Evolutionary conservation across 2,888 invertebrate species (phyloP).

Genomic region (Volucella inflata): DNA sequence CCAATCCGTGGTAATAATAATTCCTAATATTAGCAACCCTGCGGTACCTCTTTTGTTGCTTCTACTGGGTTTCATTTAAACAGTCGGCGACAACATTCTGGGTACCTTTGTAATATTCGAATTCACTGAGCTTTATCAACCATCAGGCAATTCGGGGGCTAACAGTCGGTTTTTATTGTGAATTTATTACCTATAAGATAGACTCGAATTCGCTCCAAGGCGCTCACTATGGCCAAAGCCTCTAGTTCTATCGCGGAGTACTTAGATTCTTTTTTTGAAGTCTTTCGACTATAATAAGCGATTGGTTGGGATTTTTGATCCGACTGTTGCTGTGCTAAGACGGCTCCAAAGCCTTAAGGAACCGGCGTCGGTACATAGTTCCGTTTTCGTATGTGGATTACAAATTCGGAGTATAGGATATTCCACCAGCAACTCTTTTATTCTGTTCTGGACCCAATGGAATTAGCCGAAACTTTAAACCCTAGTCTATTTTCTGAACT

Average conservation of each 20-base stretch:
- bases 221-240: neutral
- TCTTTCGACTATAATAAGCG: neutral
- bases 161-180: slow-evolving; percentile 5
- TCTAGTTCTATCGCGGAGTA: neutral
- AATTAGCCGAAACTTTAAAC: slow-evolving; percentile 13
- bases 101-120: slow-evolving; percentile 2
- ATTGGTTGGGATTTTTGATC: neutral
- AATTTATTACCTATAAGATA: neutral
- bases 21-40: neutral
- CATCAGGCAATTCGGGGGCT: slow-evolving; percentile 1
- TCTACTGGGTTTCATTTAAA: neutral
- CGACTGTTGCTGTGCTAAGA: neutral
- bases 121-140: slow-evolving; percentile 10
- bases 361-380: neutral
- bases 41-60: neutral
- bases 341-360: neutral
- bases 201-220: neutral
- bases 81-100: slow-evolving; percentile 3
- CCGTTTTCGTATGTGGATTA: neutral
- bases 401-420: neutral
- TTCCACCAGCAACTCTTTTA: neutral
- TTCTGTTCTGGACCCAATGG: neutral
- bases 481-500: slow-evolving; percentile 6
- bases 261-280: neutral
- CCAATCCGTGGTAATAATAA: slow-evolving; percentile 1